Evolutionary conservation across 2,797 vertebrate species (phyloP), one percentile per base, ranked within the genome.

Genomic region (Megalops cyprinoides): DNA sequence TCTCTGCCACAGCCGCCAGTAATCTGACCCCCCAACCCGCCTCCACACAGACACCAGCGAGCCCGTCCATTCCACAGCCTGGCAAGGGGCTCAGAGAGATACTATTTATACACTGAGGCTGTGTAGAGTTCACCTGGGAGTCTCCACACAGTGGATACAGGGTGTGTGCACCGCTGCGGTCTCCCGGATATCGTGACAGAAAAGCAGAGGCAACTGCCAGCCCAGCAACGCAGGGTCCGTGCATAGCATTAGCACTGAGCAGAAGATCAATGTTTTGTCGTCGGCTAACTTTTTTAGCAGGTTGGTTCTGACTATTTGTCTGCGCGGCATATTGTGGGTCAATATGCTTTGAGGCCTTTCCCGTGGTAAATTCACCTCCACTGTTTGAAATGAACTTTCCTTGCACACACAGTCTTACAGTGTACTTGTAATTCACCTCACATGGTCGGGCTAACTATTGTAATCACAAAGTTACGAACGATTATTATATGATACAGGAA

Each of bases 61-160:
- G n/a, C n/a, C 39, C 76, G 14, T 34, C 44, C 42, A 28, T 67
- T 48, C 14, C 39, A 65, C 58, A 48, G 28, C 42, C 42, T 37
- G 58, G 25, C 46, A 8, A 15, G 18, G 7, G 7, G 49, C 7
- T 65, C 4, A 23, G 39, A 56, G 9, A 25, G 6, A 42, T 65
- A 34, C 56, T 78, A 78, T 78, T 78, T 78, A 78, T 78, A 78
- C 58, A 8, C 18, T 25, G 49, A 51, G 49, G 56, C 9, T 78
- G 44, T n/a, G 25, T 49, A 1, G 18, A 78, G 56, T 78, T 78
- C 65, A 65, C 65, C 44, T 49, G 37, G 67, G 77, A 12, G 12
- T 78, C 58, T 58, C 56, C 60, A 78, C 56, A 5, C 58, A 8
- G n/a, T 14, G 39, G n/a, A n/a, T n/a, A n/a, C n/a, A n/a, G n/a